Evolutionary conservation across 2,113 vertebrate species (phyloP).

Genomic region (Hymenochirus boettgeri): DNA sequence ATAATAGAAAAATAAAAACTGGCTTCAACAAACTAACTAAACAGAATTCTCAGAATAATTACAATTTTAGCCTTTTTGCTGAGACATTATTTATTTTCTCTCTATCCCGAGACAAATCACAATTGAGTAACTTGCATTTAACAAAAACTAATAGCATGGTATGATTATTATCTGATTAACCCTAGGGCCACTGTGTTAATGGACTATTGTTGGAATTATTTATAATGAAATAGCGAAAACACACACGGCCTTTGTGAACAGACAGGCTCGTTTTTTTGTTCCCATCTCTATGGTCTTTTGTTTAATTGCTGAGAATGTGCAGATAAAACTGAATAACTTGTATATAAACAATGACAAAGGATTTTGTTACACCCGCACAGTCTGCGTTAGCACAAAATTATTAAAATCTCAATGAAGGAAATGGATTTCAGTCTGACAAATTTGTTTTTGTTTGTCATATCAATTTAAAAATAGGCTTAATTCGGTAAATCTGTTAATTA

Average conservation of each 20-base stretch:
- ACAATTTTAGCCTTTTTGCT: too few species aligned
- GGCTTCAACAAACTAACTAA: too few species aligned
- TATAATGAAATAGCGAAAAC: conserved; percentile 26
- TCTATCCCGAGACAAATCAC: neutral
- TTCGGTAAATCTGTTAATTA: too few species aligned
- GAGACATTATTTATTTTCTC: neutral
- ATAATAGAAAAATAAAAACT: too few species aligned
- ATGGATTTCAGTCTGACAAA: neutral
- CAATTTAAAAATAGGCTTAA: neutral
- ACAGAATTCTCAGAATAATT: too few species aligned
- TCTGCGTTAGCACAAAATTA: conserved; percentile 23
- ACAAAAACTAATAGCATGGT: conserved; percentile 17
- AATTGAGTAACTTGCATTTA: neutral
- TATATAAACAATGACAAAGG: conserved; percentile 18
- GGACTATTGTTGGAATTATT: conserved; percentile 34
- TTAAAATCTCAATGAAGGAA: conserved; percentile 17
- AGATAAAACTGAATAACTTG: conserved; percentile 26
- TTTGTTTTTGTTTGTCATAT: conserved; percentile 26
- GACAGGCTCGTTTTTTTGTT: conserved; percentile 18
- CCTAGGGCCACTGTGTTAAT: conserved; percentile 28
- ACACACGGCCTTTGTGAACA: conserved; percentile 30
- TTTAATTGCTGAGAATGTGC: conserved; percentile 26
- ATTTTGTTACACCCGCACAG: conserved; percentile 19
- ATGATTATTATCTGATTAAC: conserved; percentile 38
- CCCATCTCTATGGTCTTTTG: conserved; percentile 26